Evolutionary conservation across 2,888 invertebrate species (phyloP), one percentile per base, ranked within the genome.

Genomic region (Zaprionus obscuricornis): DNA sequence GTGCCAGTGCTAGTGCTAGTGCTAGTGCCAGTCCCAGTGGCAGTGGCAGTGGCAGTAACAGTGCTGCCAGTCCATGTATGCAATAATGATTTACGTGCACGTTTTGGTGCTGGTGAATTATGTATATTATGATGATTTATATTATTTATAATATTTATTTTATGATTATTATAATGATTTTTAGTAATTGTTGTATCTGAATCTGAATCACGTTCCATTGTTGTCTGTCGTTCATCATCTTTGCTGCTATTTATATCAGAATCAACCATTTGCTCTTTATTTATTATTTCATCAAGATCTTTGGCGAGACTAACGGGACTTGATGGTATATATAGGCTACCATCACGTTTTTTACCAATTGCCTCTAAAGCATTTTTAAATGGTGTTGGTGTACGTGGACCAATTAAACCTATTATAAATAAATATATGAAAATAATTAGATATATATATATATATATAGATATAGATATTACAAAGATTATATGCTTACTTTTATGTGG

Each of bases 361-460:
- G 96, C 97, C 0, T 96, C 97, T 79, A 97, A 92, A 0, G 97
- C 97, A 72, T 96, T 95, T 89, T 98, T 98, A 91, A 98, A 97
- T 0, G 98, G 98, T 0, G 98, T 98, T 1, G 98, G 98, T 0
- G 98, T 98, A 77, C 97, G 92, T 1, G 93, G 93, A 0, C 92
- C 92, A 37, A 90, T 88, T 24, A 89, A 73, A 50, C 88, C 88
- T 88, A 10, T 2, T 31, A 43, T 2, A 0, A 43, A 20, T 45
- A 33, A 17, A 31, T 7, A 36, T 17, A 36, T 36, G 29, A 50
- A 13, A 22, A 34, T 33, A n/a, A n/a, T n/a, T n/a, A n/a, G n/a
- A 36, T 36, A 2, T 42, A 3, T 2, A 2, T 7, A 39, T 39
- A 11, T n/a, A 6, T 17, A n/a, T n/a, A 14, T 0, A 24, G 24